Percentiles rank a stretch among this genome's conserved stretches.
Conservation (phyloP, 2,888 invertebrate genomes). For the Melieria omissa region DNA sequence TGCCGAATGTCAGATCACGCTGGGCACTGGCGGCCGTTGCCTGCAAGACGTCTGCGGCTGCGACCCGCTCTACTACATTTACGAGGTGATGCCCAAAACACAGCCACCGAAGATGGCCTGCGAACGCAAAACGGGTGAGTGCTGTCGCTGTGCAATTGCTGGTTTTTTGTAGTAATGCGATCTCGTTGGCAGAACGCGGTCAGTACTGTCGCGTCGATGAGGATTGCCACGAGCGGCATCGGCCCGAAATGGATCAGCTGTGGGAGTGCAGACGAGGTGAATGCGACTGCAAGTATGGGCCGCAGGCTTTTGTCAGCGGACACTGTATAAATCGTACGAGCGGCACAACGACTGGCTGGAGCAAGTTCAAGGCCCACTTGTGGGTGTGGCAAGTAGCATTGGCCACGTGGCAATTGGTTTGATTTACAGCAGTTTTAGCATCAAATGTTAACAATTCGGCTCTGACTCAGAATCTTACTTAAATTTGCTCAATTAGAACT, state of each 20-base stretch:
- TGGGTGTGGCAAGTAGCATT: too few species aligned
- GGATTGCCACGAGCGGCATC: conserved; percentile 50
- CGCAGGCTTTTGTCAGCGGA: too few species aligned
- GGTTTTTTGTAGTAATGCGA: not conserved
- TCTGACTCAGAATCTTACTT: too few species aligned
- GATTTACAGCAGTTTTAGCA: too few species aligned
- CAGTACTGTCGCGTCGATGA: conserved; percentile 49
- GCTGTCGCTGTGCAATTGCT: not conserved
- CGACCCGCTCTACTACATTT: conserved; percentile 43
- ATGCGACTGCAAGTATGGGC: conserved; percentile 43
- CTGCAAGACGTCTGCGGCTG: conserved; percentile 48
- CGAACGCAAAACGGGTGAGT: conserved; percentile 33
- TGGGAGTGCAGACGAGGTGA: conserved; percentile 52
- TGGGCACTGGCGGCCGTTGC: conserved; percentile 51
- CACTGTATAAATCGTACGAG: too few species aligned
- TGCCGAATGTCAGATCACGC: conserved; percentile 47
- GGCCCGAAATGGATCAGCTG: conserved; percentile 42
- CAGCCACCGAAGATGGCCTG: conserved; percentile 31
- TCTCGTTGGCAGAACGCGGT: conserved; percentile 41
- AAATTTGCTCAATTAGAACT: too few species aligned
- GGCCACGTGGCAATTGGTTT: too few species aligned
- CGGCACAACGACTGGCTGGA: too few species aligned
- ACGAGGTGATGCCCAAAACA: conserved; percentile 25
- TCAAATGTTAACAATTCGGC: too few species aligned
- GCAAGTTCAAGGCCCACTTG: too few species aligned